Evolutionary conservation across 2,797 vertebrate genomes (phyloP), one percentile per base, ranked within the genome.

Genomic region (Semaprochilodus insignis): DNA sequence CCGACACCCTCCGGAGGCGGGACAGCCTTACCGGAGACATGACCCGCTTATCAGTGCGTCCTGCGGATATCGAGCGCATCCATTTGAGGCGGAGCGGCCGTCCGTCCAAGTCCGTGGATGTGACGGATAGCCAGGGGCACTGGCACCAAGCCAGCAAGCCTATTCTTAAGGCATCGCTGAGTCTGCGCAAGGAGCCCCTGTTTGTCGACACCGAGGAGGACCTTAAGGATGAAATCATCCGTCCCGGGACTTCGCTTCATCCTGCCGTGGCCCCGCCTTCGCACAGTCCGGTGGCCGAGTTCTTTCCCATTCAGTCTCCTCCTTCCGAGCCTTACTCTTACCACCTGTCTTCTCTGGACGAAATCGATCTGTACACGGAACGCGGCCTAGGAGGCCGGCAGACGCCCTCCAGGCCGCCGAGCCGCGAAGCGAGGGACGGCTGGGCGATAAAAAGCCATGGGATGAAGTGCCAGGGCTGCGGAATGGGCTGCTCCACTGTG

Each of bases 281-380:
- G 0, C 97, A 96, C 0, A 95, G 95, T 48, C 96, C 96, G 11
- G 93, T 95, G 0, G 96, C 96, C 0, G 96, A 97, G 72, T 97
- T 96, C 87, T 94, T 96, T 81, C 94, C 96, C 0, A 73, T 95
- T 57, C 95, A 97, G 84, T 96, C 94, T 36, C 96, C 96, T 15
- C 95, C 96, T 1, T 93, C 90, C 0, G 95, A 95, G 81, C 89
- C 93, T 7, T 93, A 96, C 93, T 86, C 92, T 87, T 94, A 95
- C 94, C 80, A 97, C 94, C 90, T 96, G 92, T 85, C 92, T 90
- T 94, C 96, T 90, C 93, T 96, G 88, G 95, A 98, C 55, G 97
- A 99, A 74, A 95, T 99, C 71, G 98, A 99, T 91, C 93, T 99
- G 66, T 99, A 99, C 89, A 98, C 98, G 0, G 98, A 98, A 86